These are phyloP conservation scores for Drosophila lowei DNA, from an alignment of 1,140 invertebrate genomes.

Conservation along the genomic window DNA sequence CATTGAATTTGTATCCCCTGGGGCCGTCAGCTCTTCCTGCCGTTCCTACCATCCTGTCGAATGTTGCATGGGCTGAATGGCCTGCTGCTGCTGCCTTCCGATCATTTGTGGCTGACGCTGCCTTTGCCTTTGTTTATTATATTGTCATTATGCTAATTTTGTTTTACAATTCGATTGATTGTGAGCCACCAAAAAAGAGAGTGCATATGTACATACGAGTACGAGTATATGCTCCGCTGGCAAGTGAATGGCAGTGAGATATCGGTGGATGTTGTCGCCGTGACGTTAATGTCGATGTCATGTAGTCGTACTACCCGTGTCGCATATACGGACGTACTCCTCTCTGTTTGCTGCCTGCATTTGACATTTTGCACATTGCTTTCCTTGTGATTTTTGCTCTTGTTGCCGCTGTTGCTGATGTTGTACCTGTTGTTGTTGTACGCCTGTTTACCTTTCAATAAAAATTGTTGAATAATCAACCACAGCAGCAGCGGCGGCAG, in stretches of 20 bases:
- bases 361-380: conserved; percentile 79
- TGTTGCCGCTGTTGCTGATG: conserved; percentile 13
- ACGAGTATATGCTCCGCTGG: conserved; percentile 11
- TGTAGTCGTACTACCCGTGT: conserved; percentile 54
- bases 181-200: conserved; percentile 33
- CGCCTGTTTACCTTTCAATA: conserved; percentile 78
- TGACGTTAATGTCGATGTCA: conserved; percentile 75
- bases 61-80: not conserved
- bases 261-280: conserved; percentile 50
- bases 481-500: conserved; percentile 18
- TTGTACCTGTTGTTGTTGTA: conserved; percentile 52
- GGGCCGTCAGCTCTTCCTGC: conserved; percentile 3
- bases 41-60: conserved; percentile 6
- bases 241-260: conserved; percentile 62
- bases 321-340: conserved; percentile 1
- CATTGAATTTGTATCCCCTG: not conserved
- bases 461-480: conserved; percentile 77
- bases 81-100: conserved; percentile 1
- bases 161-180: conserved; percentile 66
- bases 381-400: conserved; percentile 61
- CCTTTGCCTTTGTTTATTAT: conserved; percentile 69
- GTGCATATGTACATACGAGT: conserved; percentile 3
- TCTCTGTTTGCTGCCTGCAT: conserved; percentile 50
- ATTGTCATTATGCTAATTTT: conserved; percentile 80
- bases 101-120: conserved; percentile 42